Conservation (phyloP, 64 coral and sea anemone species). For the Acropora tenuis region DNA sequence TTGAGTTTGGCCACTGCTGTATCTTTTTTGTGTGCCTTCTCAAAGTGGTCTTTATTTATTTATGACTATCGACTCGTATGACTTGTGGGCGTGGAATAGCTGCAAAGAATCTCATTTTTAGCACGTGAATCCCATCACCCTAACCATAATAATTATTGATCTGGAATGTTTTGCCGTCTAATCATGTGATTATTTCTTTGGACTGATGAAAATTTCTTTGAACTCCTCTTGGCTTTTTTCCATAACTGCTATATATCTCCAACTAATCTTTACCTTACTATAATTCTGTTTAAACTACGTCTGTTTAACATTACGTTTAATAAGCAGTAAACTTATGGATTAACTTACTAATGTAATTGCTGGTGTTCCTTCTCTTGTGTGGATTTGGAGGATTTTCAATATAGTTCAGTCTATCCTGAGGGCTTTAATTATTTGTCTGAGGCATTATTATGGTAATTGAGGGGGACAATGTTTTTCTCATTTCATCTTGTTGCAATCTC, state of each 20-base stretch:
- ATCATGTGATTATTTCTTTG: neutral
- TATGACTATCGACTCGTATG: conserved; percentile 31
- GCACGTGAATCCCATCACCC: neutral
- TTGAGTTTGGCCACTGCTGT: neutral
- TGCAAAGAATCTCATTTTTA: neutral
- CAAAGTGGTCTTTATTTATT: conserved; percentile 37
- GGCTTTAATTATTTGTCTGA: no score
- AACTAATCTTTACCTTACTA: neutral
- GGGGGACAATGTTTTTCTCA: no score
- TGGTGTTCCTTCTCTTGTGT: neutral
- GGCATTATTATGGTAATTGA: no score
- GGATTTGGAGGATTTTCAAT: neutral
- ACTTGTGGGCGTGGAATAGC: neutral
- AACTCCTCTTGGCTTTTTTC: neutral
- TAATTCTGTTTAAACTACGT: neutral
- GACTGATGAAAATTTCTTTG: neutral
- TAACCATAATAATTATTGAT: neutral
- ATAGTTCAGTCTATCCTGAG: no score
- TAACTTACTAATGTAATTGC: neutral
- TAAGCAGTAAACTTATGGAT: conserved; percentile 4
- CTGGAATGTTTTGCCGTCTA: neutral
- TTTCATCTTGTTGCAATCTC: no score
- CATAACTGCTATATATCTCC: conserved; percentile 11
- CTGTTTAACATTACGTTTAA: neutral
- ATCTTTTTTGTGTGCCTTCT: conserved; percentile 3